Evolutionary conservation across 2,888 invertebrate genomes (phyloP).

Genomic region (Drosophila multiciliata): DNA sequence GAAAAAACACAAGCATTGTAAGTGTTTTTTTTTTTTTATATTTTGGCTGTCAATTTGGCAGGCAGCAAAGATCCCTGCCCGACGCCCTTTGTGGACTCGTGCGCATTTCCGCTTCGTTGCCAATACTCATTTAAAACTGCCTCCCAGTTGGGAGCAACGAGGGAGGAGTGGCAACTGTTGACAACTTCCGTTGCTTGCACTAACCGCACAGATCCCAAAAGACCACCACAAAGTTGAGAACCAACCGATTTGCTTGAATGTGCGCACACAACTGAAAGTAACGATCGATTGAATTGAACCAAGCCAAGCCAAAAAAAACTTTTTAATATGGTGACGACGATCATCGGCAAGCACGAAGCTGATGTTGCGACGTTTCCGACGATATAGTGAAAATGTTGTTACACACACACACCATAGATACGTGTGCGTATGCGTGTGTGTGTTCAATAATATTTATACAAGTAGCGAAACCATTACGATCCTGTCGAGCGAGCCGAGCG

Average conservation of each 20-base stretch:
- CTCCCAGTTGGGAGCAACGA: constrained; percentile 2
- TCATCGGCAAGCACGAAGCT: constrained; percentile 30
- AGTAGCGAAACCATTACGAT: constrained; percentile 50
- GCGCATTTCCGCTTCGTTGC: constrained; percentile 76
- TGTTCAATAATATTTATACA: constrained; percentile 53
- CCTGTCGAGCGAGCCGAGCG: constrained; percentile 32
- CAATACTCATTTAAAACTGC: constrained; percentile 54
- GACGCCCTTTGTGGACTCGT: constrained; percentile 46
- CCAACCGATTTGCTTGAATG: constrained; percentile 79
- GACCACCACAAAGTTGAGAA: constrained; percentile 24
- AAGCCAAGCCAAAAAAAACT: constrained; percentile 16
- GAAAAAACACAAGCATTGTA: constrained; percentile 18
- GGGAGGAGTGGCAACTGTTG: constrained; percentile 16
- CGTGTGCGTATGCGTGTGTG: background rate
- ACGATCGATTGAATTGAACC: constrained; percentile 64
- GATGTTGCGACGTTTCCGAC: constrained; percentile 22
- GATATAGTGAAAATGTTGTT: constrained; percentile 42
- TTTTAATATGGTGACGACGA: constrained; percentile 35
- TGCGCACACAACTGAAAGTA: constrained; percentile 77
- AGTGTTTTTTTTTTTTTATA: constrained; percentile 28
- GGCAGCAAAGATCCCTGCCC: constrained; percentile 24
- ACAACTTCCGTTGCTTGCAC: constrained; percentile 75
- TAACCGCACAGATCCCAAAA: constrained; percentile 51
- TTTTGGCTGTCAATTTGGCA: constrained; percentile 27
- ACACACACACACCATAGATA: background rate